Conservation (phyloP, 2,797 vertebrate species). For the Crypturellus tataupa region DNA sequence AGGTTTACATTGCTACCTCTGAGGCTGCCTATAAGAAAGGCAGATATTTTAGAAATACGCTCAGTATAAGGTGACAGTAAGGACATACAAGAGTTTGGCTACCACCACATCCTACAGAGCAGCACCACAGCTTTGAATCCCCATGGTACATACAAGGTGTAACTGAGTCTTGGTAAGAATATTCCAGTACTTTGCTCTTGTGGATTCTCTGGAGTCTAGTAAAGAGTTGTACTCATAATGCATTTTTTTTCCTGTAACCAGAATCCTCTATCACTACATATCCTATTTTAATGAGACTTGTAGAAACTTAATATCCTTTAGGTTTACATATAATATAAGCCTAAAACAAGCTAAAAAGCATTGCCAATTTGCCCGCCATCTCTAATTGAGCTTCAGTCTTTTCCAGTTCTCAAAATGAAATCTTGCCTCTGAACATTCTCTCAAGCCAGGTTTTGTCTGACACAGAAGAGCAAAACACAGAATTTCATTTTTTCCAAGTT, state of each 20-base stretch:
- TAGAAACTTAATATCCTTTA: background rate
- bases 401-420: conserved; percentile 14
- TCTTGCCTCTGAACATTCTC: background rate
- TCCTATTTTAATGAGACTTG: background rate
- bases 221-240: background rate
- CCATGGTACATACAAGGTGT: background rate
- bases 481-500: conserved; percentile 32
- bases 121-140: background rate
- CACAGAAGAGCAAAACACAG: background rate
- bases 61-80: background rate
- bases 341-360: background rate
- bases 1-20: background rate
- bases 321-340: background rate
- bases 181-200: background rate
- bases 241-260: background rate
- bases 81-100: background rate
- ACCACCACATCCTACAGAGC: background rate
- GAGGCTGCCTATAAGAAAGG: background rate
- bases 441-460: conserved; percentile 17
- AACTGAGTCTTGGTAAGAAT: background rate
- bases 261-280: background rate
- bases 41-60: background rate
- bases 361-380: conserved; percentile 1
- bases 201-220: background rate
- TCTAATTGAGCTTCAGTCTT: background rate